Conservation (phyloP, 2,797 vertebrate species). For the Lepidocolaptes lacrymiger region DNA sequence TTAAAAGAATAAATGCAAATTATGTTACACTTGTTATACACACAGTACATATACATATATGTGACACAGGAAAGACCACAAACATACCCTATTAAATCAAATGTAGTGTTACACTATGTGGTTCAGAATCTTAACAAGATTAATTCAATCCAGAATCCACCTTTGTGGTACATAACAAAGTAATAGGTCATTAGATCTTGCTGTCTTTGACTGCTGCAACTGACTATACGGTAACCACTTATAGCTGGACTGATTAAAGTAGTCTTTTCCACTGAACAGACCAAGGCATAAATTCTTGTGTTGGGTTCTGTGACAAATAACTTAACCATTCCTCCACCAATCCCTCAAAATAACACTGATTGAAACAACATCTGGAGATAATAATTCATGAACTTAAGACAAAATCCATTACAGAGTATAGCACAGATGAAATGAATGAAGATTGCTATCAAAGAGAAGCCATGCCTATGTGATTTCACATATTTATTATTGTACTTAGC, state of each 20-base stretch:
- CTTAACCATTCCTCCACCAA: neutral
- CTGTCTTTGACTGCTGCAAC: neutral
- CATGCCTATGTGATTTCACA: neutral
- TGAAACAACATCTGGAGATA: neutral
- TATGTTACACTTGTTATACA: neutral
- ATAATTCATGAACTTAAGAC: neutral
- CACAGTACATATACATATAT: neutral
- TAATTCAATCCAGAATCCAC: neutral
- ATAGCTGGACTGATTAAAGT: neutral
- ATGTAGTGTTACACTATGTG: neutral
- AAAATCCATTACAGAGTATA: neutral
- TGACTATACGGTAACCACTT: neutral
- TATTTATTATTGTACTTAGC: neutral
- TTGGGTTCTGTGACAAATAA: neutral
- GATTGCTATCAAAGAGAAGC: neutral
- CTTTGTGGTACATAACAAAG: neutral
- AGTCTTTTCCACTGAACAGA: neutral
- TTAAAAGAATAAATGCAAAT: neutral
- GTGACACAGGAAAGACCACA: neutral
- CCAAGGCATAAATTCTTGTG: neutral
- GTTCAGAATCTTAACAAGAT: neutral
- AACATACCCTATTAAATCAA: neutral
- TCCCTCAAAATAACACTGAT: neutral
- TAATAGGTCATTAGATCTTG: neutral
- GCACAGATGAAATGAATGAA: neutral